Percentiles rank a stretch among this genome's conserved stretches.
phyloP scores from a whole-genome alignment of 1,140 invertebrate genomes.

The Onthophagus taurus region DNA sequence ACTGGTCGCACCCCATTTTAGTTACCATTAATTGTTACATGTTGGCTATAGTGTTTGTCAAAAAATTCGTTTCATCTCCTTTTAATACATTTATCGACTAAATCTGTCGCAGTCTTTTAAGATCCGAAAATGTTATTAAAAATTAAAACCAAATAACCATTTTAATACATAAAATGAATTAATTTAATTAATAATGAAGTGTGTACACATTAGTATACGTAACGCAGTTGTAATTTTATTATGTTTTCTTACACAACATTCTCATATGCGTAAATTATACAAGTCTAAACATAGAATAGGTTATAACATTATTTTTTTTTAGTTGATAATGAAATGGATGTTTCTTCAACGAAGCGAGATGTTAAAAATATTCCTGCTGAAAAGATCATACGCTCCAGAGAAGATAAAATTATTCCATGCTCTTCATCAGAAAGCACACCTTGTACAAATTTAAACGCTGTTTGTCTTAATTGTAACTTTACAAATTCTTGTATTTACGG shows the following conservation, averaged over 20 bases:
- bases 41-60: too few species aligned
- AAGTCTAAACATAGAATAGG: constrained; percentile 11
- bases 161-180: too few species aligned
- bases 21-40: too few species aligned
- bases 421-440: constrained; percentile 30
- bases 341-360: constrained; percentile 10
- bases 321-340: constrained; percentile 30
- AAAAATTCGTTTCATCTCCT: too few species aligned
- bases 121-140: too few species aligned
- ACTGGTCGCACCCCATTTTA: too few species aligned
- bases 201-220: constrained; percentile 40
- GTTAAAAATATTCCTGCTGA: constrained; percentile 10
- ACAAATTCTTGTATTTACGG: constrained; percentile 49
- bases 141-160: too few species aligned
- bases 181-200: constrained; percentile 30
- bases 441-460: constrained; percentile 43
- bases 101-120: too few species aligned
- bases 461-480: constrained; percentile 46
- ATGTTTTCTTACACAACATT: constrained; percentile 37
- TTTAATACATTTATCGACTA: too few species aligned
- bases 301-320: constrained; percentile 17
- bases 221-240: constrained; percentile 38
- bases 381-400: constrained; percentile 2
- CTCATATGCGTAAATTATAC: constrained; percentile 36
- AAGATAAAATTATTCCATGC: constrained; percentile 30